Conservation (phyloP, 2,113 vertebrate species). For the Pteropus alecto region DNA sequence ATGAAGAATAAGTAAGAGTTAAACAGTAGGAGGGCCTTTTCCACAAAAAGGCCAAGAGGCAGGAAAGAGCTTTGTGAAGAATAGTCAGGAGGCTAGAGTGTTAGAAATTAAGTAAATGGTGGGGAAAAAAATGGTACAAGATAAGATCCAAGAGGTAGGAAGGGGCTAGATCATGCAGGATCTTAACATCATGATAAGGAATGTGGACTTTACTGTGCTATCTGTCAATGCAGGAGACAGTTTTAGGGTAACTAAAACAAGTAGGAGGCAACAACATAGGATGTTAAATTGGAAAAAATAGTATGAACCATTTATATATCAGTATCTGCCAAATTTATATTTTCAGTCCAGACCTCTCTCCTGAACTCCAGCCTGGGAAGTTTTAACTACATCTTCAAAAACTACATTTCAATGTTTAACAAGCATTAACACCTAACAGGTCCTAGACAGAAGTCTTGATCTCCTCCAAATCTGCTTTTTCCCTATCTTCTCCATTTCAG, state of each 20-base stretch:
- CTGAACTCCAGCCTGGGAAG: neutral
- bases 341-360: constrained; percentile 12
- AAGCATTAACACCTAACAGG: neutral
- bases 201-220: constrained; percentile 1
- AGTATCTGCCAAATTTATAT: neutral
- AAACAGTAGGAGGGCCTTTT: neutral
- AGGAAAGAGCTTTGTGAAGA: neutral
- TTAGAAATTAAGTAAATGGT: constrained; percentile 46
- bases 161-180: neutral
- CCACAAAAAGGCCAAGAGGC: constrained; percentile 28
- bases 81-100: neutral
- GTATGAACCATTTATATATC: neutral
- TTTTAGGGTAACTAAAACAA: constrained; percentile 23
- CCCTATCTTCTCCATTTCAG: neutral
- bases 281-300: constrained; percentile 19
- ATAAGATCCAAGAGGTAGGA: neutral
- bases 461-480: neutral
- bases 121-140: neutral
- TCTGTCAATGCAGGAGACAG: neutral
- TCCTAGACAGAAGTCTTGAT: neutral
- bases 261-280: constrained; percentile 1
- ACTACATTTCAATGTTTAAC: neutral
- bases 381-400: constrained; percentile 39
- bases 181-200: constrained; percentile 1
- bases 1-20: constrained; percentile 1